Evolutionary conservation across 2,888 invertebrate species (phyloP).

Genomic region (Hypercompe scribonia): DNA sequence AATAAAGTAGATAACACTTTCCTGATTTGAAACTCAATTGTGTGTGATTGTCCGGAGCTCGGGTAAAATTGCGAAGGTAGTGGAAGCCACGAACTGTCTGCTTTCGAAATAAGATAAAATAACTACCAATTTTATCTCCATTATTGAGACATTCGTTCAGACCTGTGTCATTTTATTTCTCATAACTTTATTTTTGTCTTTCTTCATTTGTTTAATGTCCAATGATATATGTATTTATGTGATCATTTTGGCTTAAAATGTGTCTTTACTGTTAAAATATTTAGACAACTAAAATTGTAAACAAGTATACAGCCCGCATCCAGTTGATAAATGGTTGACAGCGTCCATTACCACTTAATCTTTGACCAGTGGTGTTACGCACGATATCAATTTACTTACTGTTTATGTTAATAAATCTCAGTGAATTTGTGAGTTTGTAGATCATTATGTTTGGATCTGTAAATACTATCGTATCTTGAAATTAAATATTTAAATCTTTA

Average conservation of each 20-base stretch:
- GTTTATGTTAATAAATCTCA: neutral
- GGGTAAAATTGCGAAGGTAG: conserved; percentile 49
- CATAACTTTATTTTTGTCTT: neutral
- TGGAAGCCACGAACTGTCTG: conserved; percentile 40
- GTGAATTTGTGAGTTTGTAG: neutral
- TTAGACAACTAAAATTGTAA: neutral
- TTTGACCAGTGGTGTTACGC: neutral
- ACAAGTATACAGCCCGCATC: neutral
- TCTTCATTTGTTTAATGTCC: neutral
- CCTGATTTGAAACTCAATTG: conserved; percentile 62
- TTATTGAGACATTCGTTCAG: conserved; percentile 37
- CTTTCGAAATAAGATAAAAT: conserved; percentile 42
- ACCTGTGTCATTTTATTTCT: conserved; percentile 13
- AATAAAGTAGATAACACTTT: conserved; percentile 61
- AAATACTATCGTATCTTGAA: too few species aligned
- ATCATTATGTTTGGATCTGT: too few species aligned
- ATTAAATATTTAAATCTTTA: too few species aligned
- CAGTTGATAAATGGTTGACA: neutral
- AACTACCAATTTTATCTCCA: conserved; percentile 33
- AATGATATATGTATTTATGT: neutral
- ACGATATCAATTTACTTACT: neutral
- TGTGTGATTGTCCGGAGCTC: conserved; percentile 58
- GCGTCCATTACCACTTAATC: neutral
- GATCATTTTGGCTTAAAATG: neutral
- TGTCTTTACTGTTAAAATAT: neutral